Base-by-base conservation (phyloP, 30 jellyfish, hydroid and myxozoan species). In the Sanderia malayensis region DNA sequence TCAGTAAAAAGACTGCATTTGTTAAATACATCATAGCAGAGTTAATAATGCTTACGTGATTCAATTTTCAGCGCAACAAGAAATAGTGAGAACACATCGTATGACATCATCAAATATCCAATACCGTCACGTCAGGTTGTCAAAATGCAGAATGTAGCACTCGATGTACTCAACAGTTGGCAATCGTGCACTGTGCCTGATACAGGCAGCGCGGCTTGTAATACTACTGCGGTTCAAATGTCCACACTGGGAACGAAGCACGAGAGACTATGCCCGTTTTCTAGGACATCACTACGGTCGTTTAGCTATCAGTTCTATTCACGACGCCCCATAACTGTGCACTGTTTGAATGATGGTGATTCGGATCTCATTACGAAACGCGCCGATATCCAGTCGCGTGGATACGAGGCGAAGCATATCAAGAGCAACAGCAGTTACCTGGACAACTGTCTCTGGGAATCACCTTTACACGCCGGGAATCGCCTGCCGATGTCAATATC, bases 361-460 rank as follows among this genome's bases (percentile, higher is more conserved):
- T 41, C 55, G 15, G 15, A 15, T 8, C 15, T 41, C 55, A 15
- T 41, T 15, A 6, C 55, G 15, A 6, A 8, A 6, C 8, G 8
- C 55, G 55, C 8, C 11, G 55, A 41, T 6, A 15, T 15, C 55
- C 11, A 8, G 55, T 41, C 55, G 15, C 8, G 8, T 8, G 8
- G 11, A 41, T 15, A 41, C 15, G 55, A 41, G 11, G 55, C 15
- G 55, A 41, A 41, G 15, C 8, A 41, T 15, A 6, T 41, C 11
- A 41, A 41, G 55, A 41, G 8, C 11, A 15, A 15, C 8, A 41
- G 55, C 55, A 41, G 15, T 41, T 41, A 41, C 15, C 55, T 41
- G 55, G 55, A 41, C 15, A 41, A 41, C 55, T 41, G 55, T 41
- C 55, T 41, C 55, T 41, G 55, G 55, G 55, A 41, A 15, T 41